Evolutionary conservation across 2,888 invertebrate genomes (phyloP).

Genomic region (Ptychoptera contaminata): DNA sequence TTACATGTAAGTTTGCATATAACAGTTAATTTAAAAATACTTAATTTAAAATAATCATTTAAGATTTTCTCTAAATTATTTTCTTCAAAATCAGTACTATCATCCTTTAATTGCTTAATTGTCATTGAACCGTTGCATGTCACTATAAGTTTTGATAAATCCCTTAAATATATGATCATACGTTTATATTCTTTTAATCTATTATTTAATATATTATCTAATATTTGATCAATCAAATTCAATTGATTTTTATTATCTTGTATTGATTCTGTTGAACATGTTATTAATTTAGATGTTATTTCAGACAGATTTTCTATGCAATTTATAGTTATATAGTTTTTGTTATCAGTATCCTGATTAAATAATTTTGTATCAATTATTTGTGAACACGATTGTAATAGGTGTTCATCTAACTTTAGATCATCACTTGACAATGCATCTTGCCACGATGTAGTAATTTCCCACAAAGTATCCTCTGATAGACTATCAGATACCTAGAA

Average conservation of each 20-base stretch:
- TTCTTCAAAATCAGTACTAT: neutral
- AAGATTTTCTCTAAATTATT: neutral
- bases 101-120: neutral
- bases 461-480: conserved; percentile 36
- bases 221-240: conserved; percentile 17
- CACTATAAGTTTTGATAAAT: conserved; percentile 19
- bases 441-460: conserved; percentile 41
- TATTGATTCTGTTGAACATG: conserved; percentile 23
- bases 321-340: conserved; percentile 2
- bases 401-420: conserved; percentile 17
- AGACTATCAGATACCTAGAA: conserved; percentile 15
- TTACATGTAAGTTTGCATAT: conserved; percentile 22
- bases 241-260: conserved; percentile 16
- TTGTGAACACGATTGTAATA: neutral
- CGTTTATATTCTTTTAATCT: conserved; percentile 8
- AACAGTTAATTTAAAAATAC: conserved; percentile 11
- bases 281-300: conserved; percentile 15
- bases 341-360: neutral
- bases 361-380: conserved; percentile 1
- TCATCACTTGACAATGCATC: conserved; percentile 32
- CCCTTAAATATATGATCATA: conserved; percentile 11
- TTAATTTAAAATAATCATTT: neutral
- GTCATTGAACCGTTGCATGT: conserved; percentile 15
- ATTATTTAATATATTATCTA: conserved; percentile 10
- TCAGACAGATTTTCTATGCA: conserved; percentile 6